phyloP scores from a whole-genome alignment of 2,113 vertebrate genomes.

The Gambusia holbrooki region DNA sequence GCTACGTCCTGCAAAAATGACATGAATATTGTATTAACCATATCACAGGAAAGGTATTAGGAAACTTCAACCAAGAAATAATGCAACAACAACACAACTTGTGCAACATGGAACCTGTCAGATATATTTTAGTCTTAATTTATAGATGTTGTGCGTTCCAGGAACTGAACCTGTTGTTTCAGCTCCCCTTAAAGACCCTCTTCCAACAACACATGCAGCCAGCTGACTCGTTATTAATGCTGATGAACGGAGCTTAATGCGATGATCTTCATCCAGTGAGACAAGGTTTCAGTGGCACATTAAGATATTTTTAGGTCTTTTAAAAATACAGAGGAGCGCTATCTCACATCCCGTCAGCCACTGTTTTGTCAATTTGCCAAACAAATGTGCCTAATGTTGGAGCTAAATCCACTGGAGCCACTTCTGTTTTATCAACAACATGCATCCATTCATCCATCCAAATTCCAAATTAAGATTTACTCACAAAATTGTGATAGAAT shows the following conservation, averaged over 20 bases:
- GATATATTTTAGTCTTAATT: neutral
- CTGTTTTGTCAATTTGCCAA: neutral
- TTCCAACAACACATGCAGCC: neutral
- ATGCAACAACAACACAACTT: neutral
- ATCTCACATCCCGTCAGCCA: neutral
- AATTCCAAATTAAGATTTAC: neutral
- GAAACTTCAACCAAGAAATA: neutral
- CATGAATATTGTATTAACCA: neutral
- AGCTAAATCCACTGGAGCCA: neutral
- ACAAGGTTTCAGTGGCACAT: slow-evolving; percentile 2
- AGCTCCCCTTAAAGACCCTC: neutral
- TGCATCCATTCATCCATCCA: neutral
- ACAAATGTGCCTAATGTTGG: neutral
- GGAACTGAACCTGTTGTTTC: neutral
- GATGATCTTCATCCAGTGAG: slow-evolving; percentile 4
- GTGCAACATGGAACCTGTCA: neutral
- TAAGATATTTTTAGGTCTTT: slow-evolving; percentile 14
- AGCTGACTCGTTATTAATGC: neutral
- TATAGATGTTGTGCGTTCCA: neutral
- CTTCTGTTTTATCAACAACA: neutral
- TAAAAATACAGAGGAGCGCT: neutral
- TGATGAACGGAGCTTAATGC: neutral
- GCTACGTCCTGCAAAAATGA: neutral
- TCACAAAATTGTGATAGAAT: neutral
- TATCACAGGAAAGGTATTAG: neutral